Evolutionary conservation across 2,797 vertebrate genomes (phyloP), one percentile per base, ranked within the genome.

Genomic region (Neopelma chrysocephalum): DNA sequence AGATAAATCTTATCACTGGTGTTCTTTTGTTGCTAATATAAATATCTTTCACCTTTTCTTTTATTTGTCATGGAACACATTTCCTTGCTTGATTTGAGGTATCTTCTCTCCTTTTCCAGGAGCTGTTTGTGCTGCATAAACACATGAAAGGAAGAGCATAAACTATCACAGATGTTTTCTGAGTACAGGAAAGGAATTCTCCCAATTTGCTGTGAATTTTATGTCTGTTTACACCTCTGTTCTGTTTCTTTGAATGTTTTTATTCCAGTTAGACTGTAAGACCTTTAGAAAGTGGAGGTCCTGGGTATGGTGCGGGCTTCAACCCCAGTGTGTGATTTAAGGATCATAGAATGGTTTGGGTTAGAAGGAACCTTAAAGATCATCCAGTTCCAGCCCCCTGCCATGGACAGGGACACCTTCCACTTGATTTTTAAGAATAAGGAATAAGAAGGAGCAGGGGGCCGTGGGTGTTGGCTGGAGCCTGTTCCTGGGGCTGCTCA

Each of bases 401-500:
- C 71, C 50, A n/a, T 8, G 50, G 56, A 11, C 8, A 17, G 64
- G 32, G 43, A 38, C 36, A 56, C 1, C 5, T 68, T 32, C 18
- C 26, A 7, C 18, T 6, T 27, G 45, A 5, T 19, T 65, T 11
- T 54, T 36, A 31, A 40, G 20, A 32, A 14, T 0, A 3, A 51
- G 50, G 50, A 45, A 12, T 50, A 57, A 12, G 22, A 29, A 11
- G 17, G 57, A 12, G 34, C 2, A 45, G 25, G 12, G n/a, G 15
- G 36, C 15, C 14, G 53, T 40, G 25, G 45, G 71, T 6, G 0
- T 11, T 27, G 78, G 31, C 82, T 64, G 62, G 31, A 51, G 42
- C 3, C 0, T 4, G 0, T 65, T 69, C 10, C 42, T 34, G 71
- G n/a, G 86, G 8, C 65, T 54, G 42, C 17, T 65, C n/a, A 0